Evolutionary conservation across 2,797 vertebrate genomes (phyloP).

Genomic region (Etheostoma nigrum): DNA sequence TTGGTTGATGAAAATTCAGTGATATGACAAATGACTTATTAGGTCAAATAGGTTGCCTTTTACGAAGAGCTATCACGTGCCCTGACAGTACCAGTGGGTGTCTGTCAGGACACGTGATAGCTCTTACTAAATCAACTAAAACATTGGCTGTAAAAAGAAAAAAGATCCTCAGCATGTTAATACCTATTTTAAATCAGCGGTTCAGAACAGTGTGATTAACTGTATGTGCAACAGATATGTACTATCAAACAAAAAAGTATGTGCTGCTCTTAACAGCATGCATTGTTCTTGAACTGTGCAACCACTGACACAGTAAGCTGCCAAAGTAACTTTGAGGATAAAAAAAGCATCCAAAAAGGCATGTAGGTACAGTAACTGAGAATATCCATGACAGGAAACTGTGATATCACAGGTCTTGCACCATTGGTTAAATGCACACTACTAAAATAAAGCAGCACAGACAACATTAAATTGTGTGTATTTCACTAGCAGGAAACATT

Average conservation of each 20-base stretch:
- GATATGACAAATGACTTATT: constrained; percentile 66
- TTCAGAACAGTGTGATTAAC: constrained; percentile 2
- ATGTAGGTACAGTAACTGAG: constrained; percentile 45
- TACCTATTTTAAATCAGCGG: constrained; percentile 18
- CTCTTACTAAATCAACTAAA: constrained; percentile 33
- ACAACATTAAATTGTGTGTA: constrained; percentile 14
- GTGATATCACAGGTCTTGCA: constrained; percentile 22
- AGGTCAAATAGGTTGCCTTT: constrained; percentile 45
- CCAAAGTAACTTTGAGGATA: constrained; percentile 39
- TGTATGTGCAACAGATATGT: background rate
- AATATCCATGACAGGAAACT: constrained; percentile 56
- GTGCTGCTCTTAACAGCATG: constrained; percentile 8
- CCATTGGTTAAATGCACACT: background rate
- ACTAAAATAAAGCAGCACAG: constrained; percentile 6
- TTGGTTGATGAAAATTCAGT: constrained; percentile 56
- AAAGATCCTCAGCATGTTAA: constrained; percentile 13
- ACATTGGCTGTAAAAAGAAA: constrained; percentile 18
- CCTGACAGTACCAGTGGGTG: constrained; percentile 24
- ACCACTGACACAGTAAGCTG: constrained; percentile 35
- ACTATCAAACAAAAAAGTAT: background rate
- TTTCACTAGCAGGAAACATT: constrained; percentile 1
- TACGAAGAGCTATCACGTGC: constrained; percentile 53
- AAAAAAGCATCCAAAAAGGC: constrained; percentile 41
- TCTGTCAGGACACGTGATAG: constrained; percentile 32
- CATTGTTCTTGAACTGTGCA: constrained; percentile 44